Evolutionary conservation across 2,888 invertebrate genomes (phyloP), one percentile per base, ranked within the genome.

Genomic region (Drosophila limbata): DNA sequence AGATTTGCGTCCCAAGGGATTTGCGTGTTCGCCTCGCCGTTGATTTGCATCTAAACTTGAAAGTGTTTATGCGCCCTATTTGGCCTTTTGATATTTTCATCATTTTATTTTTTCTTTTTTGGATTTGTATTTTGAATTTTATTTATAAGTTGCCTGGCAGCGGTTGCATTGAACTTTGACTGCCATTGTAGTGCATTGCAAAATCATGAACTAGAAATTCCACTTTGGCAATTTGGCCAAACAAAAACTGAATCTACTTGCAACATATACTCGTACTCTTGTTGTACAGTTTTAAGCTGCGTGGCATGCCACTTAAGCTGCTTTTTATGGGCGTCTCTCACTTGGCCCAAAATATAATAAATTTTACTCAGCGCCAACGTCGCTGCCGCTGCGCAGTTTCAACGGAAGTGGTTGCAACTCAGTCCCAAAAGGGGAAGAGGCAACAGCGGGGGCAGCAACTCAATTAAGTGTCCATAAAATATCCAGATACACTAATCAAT

Each of bases 401-500:
- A 67, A 73, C 59, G 71, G 64, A 83, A 80, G 80, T 80, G 75
- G 75, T 56, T 67, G 45, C 52, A 44, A 42, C 65, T 56, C 39
- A 55, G 62, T 52, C 44, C 13, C 13, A 28, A 47, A 35, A 47
- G 39, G 37, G 19, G 25, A 17, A 25, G 57, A 10, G 44, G 21
- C 33, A 44, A 28, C 13, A 4, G 40, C 19, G 45, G 45, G 45
- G 55, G 50, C 77, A 68, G 86, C 86, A 88, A 84, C 86, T 88
- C 85, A 85, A 85, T 85, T 85, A 85, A 85, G 85, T 88, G 81
- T 73, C 86, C 86, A 85, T 88, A 88, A 85, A 85, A 78, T 81
- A 85, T 78, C 73, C 69, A 83, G 81, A 88, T 85, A 85, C 88
- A 81, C 88, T 81, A 84, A 85, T 87, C 88, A 87, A 84, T 87